Base-by-base conservation (phyloP, 1,140 invertebrate genomes). In the Aphidius gifuensis region DNA sequence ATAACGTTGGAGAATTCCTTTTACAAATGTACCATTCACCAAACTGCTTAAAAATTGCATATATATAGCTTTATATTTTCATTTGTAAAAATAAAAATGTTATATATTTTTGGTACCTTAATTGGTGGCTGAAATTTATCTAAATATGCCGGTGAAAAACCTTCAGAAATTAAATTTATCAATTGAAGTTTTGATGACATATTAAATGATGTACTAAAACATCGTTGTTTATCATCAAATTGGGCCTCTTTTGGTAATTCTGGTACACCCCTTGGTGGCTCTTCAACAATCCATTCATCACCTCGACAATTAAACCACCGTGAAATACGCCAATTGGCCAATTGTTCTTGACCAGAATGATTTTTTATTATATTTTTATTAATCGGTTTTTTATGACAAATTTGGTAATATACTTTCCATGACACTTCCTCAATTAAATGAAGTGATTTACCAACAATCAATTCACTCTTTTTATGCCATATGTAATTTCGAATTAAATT, bases 131-230 rank as follows among this genome's bases (percentile, higher is more conserved):
- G 73, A 5, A 76, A 39, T 7, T 66, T 62, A 39, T 83, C 79
- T 21, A 83, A 65, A 9, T 83, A 60, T 59, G 73, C 63, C 7
- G 71, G 45, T 6, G 66, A 60, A 9, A 81, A 55, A 38, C 82
- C 81, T 64, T 79, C 72, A 0, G 57, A 23, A 9, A 71, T 23
- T 6, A 83, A 66, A 69, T 83, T 62, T 51, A 84, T 69, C 3
- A 60, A 49, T 71, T 83, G 82, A 44, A 58, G 6, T 68, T 83
- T 83, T 5, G 46, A 54, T 53, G 74, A 80, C n/a, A 42, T 50
- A 5, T 44, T 5, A 61, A 74, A 83, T 5, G 81, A 82, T 5
- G 82, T 83, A 9, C 72, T 76, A 68, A 83, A 84, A 64, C 82
- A 83, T 40, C 49, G 60, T 48, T 75, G 59, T 46, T 64, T 64